Conservation (phyloP, 2,888 invertebrate species). For the Cynaeus angustus region DNA sequence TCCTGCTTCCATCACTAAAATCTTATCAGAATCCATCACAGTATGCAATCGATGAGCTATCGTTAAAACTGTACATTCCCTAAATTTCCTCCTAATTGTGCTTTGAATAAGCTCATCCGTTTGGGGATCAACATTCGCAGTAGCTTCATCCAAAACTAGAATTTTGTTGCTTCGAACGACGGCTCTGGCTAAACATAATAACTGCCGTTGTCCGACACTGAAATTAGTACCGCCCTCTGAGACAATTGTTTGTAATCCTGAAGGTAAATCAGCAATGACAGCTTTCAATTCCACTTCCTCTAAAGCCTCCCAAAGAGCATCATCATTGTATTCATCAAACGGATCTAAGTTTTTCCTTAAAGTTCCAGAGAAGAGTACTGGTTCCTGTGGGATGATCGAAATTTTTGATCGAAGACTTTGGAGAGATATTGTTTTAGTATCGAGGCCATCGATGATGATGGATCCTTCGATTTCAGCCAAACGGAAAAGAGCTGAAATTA, state of each 20-base stretch:
- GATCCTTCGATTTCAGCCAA: constrained; percentile 75
- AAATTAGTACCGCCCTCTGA: constrained; percentile 76
- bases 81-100: constrained; percentile 84
- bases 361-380: constrained; percentile 87
- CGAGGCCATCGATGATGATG: constrained; percentile 78
- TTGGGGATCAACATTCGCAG: constrained; percentile 85
- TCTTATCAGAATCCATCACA: constrained; percentile 87
- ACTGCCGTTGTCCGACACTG: constrained; percentile 75
- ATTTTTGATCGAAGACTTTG: constrained; percentile 72
- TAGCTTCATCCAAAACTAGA: constrained; percentile 78
- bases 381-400: constrained; percentile 76
- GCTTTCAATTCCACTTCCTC: constrained; percentile 86
- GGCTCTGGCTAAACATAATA: constrained; percentile 79
- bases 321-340: constrained; percentile 86
- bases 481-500: constrained; percentile 82
- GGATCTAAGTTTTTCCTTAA: constrained; percentile 93
- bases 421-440: constrained; percentile 74
- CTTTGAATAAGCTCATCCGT: constrained; percentile 84
- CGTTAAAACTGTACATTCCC: constrained; percentile 84
- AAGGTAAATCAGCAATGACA: constrained; percentile 68
- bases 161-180: constrained; percentile 69
- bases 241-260: constrained; percentile 68
- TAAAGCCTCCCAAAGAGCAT: constrained; percentile 86
- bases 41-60: constrained; percentile 88
- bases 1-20: constrained; percentile 87